Evolutionary conservation across 2,113 vertebrate genomes (phyloP).

Genomic region (Grallaria varia): DNA sequence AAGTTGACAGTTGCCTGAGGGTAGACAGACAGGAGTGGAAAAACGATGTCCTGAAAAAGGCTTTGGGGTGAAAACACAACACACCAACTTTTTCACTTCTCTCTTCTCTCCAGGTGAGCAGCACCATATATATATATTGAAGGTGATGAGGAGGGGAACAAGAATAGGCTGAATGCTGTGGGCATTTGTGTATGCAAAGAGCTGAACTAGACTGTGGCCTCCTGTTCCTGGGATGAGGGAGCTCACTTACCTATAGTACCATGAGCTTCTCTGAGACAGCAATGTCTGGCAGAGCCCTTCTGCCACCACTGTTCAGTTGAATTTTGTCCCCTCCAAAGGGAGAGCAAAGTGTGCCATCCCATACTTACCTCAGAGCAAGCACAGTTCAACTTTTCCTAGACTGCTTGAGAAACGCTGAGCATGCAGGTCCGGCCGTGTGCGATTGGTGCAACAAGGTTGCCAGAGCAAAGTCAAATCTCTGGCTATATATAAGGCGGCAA

Average conservation of each 20-base stretch:
- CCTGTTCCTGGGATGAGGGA: background rate
- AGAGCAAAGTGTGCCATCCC: background rate
- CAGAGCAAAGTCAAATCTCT: background rate
- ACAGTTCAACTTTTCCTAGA: background rate
- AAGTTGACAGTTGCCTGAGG: background rate
- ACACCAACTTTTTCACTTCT: background rate
- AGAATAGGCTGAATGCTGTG: background rate
- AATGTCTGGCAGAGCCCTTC: background rate
- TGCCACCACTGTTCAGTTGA: background rate
- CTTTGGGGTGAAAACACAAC: no score
- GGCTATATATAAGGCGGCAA: background rate
- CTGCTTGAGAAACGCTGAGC: background rate
- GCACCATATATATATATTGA: background rate
- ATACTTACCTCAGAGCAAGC: background rate
- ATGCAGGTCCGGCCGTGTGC: accelerated
- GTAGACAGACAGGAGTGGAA: background rate
- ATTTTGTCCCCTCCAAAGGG: background rate
- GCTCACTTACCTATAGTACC: background rate
- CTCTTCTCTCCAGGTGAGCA: background rate
- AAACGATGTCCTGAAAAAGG: background rate
- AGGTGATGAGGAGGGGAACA: background rate
- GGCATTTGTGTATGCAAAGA: background rate
- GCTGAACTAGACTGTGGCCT: background rate
- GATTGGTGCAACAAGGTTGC: accelerated
- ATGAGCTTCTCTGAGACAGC: background rate